Base-by-base conservation (phyloP, 2,113 vertebrate species). In the Anolis sagrei region DNA sequence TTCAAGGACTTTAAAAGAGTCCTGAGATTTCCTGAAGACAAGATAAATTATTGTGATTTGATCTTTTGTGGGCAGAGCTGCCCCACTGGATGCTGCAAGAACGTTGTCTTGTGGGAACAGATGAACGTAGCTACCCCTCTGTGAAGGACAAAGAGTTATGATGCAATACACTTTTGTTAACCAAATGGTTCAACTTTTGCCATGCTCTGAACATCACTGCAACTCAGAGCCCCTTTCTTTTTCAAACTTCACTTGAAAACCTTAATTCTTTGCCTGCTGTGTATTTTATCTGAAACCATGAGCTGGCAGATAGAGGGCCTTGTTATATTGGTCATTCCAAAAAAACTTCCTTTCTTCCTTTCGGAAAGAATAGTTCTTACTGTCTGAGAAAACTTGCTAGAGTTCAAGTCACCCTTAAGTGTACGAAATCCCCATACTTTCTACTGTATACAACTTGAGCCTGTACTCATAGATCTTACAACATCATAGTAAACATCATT, bases 171-270 rank as follows among this genome's bases (percentile, higher is more conserved):
- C 10, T 29, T 4, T 75, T 1, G 25, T 72, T 34, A n/a, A 74
- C 51, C 36, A 86, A 86, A 21, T 13, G 49, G 34, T 88, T 88
- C 44, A 3, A 82, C 16, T 44, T 89, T 49, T 91, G 79, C 8
- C 61, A 54, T 61, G 21, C 29, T 74, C 89, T 75, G 49, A 89
- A 83, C 83, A 21, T 11, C 61, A 79, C 70, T 70, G 29, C 39
- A 80, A 58, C 78, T 82, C 69, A 76, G 58, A n/a, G 88, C n/a
- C n/a, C 2, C 44, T 88, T n/a, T 87, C 79, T 89, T 78, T 27
- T 81, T 44, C 64, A 92, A 87, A 79, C 64, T 69, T 82, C 27
- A 29, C 3, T 39, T 39, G 58, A 89, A 89, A 3, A 4, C 79
- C 84, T n/a, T 82, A 77, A 73, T 86, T 74, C 81, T 87, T 32